Evolutionary conservation across 2,888 invertebrate species (phyloP).

Genomic region (Aporophyla lueneburgensis): DNA sequence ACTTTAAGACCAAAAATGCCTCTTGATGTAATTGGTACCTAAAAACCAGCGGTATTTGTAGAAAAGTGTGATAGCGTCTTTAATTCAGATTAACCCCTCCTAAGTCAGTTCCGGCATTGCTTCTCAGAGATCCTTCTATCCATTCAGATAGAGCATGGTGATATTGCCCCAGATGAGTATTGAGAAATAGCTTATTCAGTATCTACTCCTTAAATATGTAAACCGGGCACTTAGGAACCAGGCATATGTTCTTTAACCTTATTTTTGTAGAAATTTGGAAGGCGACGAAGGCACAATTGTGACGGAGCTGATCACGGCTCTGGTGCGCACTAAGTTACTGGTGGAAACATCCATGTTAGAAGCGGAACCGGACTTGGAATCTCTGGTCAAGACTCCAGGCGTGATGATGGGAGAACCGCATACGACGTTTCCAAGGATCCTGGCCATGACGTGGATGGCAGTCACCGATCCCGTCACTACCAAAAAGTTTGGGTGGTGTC

Average conservation of each 20-base stretch:
- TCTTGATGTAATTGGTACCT: no score
- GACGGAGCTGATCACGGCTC: constrained; percentile 76
- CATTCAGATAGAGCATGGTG: background rate
- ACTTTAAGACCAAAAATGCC: no score
- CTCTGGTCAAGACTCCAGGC: constrained; percentile 81
- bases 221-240: background rate
- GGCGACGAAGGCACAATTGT: constrained; percentile 81
- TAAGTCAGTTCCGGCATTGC: background rate
- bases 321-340: constrained; percentile 78
- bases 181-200: background rate
- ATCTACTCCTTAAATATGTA: background rate
- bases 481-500: constrained; percentile 83
- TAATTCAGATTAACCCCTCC: background rate
- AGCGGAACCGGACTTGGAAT: constrained; percentile 81
- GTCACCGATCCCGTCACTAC: constrained; percentile 79
- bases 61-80: background rate
- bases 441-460: constrained; percentile 82
- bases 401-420: constrained; percentile 85
- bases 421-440: constrained; percentile 81
- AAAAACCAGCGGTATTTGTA: no score
- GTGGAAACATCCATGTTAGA: constrained; percentile 82
- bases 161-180: background rate
- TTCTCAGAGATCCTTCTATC: background rate
- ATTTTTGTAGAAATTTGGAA: constrained; percentile 80
- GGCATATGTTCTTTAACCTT: background rate